Percentiles rank a stretch among this genome's conserved stretches.
These are phyloP conservation scores for Zaprionus nigranus DNA, from an alignment of 1,140 invertebrate genomes.

Conservation along the genomic window DNA sequence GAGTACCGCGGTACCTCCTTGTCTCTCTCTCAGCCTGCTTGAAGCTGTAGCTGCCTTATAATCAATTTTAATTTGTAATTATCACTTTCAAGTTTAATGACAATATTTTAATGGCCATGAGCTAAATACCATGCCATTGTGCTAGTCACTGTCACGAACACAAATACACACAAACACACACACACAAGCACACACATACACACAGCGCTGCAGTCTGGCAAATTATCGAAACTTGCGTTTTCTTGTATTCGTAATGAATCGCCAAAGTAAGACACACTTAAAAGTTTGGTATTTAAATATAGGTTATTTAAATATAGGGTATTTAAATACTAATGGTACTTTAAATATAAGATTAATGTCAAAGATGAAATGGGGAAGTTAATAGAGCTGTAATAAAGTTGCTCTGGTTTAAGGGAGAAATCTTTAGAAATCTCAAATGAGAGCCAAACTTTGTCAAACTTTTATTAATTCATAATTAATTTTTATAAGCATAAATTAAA, in stretches of 20 bases:
- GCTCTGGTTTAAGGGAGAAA: background rate
- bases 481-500: background rate
- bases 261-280: background rate
- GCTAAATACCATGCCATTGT: constrained; percentile 62
- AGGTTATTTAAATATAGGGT: background rate
- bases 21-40: too few species aligned
- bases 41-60: constrained; percentile 28
- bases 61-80: constrained; percentile 83
- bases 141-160: background rate
- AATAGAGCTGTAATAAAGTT: background rate
- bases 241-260: constrained; percentile 27
- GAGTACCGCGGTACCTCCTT: too few species aligned
- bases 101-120: constrained; percentile 74
- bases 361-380: background rate
- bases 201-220: background rate
- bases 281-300: constrained; percentile 1
- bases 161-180: background rate
- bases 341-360: background rate
- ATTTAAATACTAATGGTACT: background rate
- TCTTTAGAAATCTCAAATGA: too few species aligned
- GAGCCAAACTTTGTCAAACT: background rate
- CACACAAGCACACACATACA: background rate
- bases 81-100: constrained; percentile 82
- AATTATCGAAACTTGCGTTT: constrained; percentile 14
- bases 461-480: background rate